Evolutionary conservation across 2,113 vertebrate species (phyloP), one percentile per base, ranked within the genome.

Genomic region (Limanda limanda): DNA sequence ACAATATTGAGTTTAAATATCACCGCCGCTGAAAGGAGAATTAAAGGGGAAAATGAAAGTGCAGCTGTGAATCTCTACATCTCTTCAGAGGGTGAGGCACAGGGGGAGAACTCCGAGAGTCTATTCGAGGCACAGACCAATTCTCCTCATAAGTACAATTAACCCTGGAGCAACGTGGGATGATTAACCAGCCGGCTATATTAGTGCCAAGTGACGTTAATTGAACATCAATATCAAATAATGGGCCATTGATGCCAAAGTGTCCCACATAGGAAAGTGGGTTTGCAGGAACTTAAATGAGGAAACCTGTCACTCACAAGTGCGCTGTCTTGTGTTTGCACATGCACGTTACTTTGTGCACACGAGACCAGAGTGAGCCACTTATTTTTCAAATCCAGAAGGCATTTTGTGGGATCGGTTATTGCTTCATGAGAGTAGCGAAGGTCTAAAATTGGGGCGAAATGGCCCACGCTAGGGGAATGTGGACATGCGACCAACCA

Each of bases 251-350:
- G 47, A 62, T 56, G 47, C 59, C 48, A 74, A 47, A 68, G 37
- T 89, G 84, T 72, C 79, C 83, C 78, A 89, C 83, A 81, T 88
- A 83, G 52, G 24, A 75, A 85, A 85, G 58, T 78, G 56, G 71
- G 65, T 86, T 82, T 83, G 37, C 35, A 54, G 27, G 31, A 62
- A 77, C 18, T 45, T 55, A 31, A 71, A 18, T 77, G 54, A 61
- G 23, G 27, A 11, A 69, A 59, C 10, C 61, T 57, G 35, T 67
- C 69, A 59, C 14, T 65, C 15, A 21, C 18, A 63, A 57, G 23
- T 35, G 58, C 24, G 18, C 5, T 7, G 7, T 37, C 54, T 42
- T n/a, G 45, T 35, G 11, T n/a, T 27, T 1, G 56, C 25, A 52
- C 35, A 54, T 31, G 35, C 47, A 18, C 47, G 15, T 18, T 15